Evolutionary conservation across 2,888 invertebrate species (phyloP).

Genomic region (Eubasilissa splendida): DNA sequence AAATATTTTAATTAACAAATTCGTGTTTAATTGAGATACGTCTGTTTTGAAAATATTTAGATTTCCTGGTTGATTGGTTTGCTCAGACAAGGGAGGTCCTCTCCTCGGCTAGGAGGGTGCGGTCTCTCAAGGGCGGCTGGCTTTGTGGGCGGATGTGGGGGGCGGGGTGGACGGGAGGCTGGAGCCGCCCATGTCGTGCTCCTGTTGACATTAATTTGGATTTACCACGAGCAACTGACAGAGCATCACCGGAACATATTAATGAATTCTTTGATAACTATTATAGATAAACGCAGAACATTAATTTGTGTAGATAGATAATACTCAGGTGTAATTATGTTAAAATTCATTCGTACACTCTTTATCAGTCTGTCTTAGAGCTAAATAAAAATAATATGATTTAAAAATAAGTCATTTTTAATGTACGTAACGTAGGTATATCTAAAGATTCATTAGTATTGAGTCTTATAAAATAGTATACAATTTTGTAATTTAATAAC

Average conservation of each 20-base stretch:
- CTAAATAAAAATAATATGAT: no score
- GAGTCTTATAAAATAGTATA: no score
- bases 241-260: neutral
- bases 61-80: conserved; percentile 52
- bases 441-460: no score
- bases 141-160: conserved; percentile 5
- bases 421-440: no score
- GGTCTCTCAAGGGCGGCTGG: neutral
- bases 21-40: conserved; percentile 1
- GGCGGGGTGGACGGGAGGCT: neutral
- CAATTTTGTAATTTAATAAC: no score
- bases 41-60: conserved; percentile 28
- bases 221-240: conserved; percentile 45
- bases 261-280: no score
- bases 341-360: no score
- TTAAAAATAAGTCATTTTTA: no score
- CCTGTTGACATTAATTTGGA: conserved; percentile 56
- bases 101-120: conserved; percentile 8
- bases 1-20: neutral
- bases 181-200: conserved; percentile 41
- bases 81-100: conserved; percentile 46
- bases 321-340: no score
- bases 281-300: no score
- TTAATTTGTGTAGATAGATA: no score
- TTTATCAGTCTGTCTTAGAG: no score